These are phyloP conservation scores for Rousettus leschenaultii DNA, from an alignment of 2,113 vertebrate species.

Conservation along the genomic window DNA sequence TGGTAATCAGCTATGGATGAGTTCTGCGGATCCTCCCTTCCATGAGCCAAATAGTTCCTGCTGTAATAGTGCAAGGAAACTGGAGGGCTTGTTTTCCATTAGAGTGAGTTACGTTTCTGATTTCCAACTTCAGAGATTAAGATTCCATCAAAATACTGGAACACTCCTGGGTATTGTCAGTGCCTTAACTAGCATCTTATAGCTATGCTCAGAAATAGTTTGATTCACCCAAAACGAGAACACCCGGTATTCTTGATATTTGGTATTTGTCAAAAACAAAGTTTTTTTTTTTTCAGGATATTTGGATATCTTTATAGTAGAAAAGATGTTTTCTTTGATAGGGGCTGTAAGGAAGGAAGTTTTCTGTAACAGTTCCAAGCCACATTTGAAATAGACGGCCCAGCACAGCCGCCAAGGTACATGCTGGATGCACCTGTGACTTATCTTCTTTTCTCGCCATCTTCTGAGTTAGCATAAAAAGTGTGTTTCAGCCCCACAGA, in stretches of 20 bases:
- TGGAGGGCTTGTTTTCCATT: neutral
- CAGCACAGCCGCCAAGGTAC: slow-evolving; percentile 18
- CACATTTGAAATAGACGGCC: slow-evolving; percentile 53
- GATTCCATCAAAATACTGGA: neutral
- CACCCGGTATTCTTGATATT: slow-evolving; percentile 37
- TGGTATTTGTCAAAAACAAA: slow-evolving; percentile 33
- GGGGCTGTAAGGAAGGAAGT: slow-evolving; percentile 2
- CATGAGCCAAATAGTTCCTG: neutral
- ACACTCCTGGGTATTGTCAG: neutral
- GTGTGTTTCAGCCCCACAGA: neutral
- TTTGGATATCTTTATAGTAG: slow-evolving; percentile 40
- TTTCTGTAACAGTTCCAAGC: slow-evolving; percentile 24
- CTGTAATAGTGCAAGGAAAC: neutral
- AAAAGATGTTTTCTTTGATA: slow-evolving; percentile 59
- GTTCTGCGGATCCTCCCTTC: neutral
- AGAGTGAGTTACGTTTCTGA: neutral
- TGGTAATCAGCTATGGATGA: neutral
- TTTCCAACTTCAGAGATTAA: neutral
- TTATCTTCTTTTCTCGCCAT: slow-evolving; percentile 26
- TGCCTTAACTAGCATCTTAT: neutral
- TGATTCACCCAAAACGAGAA: slow-evolving; percentile 20
- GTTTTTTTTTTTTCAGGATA: slow-evolving; percentile 7
- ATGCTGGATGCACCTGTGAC: slow-evolving; percentile 44
- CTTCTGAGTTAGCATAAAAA: neutral
- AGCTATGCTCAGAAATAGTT: neutral